phyloP scores from a whole-genome alignment of 1,140 invertebrate species.

The Trinorchestia longiramus region DNA sequence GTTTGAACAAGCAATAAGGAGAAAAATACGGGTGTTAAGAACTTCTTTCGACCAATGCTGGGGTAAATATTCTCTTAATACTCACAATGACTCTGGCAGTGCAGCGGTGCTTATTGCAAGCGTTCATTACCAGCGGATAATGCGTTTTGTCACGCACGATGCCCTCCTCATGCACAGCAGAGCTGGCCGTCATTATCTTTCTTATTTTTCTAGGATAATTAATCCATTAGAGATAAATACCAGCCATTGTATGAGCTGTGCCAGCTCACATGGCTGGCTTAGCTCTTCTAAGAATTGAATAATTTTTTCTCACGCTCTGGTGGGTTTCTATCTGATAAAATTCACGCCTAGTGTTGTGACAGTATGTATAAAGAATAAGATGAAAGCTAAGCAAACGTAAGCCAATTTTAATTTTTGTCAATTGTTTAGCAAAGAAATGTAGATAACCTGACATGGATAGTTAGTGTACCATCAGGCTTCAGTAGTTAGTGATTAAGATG shows the following conservation, averaged over 20 bases:
- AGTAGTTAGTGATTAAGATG: background rate
- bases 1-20: background rate
- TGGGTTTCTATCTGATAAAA: background rate
- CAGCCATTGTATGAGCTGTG: background rate
- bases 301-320: background rate
- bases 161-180: background rate
- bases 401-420: background rate
- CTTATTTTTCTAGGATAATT: background rate
- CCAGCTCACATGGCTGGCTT: background rate
- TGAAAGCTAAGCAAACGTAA: background rate
- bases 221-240: background rate
- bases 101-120: background rate
- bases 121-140: background rate
- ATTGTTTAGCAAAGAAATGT: background rate
- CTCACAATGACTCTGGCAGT: background rate
- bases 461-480: background rate
- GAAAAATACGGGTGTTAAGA: background rate
- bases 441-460: background rate
- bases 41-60: background rate
- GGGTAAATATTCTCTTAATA: background rate
- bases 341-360: background rate
- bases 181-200: background rate
- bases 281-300: background rate
- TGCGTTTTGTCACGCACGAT: background rate
- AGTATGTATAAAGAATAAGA: background rate